A percentile compares a stretch with the other conserved stretches of the same genome.
These are phyloP conservation scores for Mobula birostris DNA, from an alignment of 2,113 vertebrate species.

Conservation along the genomic window DNA sequence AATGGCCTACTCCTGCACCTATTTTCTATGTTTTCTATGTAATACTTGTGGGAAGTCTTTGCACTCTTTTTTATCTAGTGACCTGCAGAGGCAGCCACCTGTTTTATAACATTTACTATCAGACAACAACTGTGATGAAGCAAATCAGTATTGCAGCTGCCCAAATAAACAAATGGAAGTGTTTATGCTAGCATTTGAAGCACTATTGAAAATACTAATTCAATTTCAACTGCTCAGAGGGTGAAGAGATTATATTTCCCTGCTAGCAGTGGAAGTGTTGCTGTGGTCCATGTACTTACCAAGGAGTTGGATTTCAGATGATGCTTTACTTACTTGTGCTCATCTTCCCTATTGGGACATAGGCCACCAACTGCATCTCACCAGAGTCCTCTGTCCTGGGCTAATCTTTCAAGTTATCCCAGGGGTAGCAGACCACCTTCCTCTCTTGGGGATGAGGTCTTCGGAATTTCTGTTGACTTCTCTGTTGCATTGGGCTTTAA, in stretches of 20 bases:
- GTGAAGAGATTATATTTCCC: background rate
- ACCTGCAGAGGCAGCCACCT: background rate
- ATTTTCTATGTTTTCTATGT: too few relatives aligned
- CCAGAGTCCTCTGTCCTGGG: too few relatives aligned
- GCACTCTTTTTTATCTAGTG: background rate
- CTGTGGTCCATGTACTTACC: background rate
- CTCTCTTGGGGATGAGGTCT: too few relatives aligned
- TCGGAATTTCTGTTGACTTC: too few relatives aligned
- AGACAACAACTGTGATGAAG: background rate
- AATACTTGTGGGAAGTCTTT: too few relatives aligned
- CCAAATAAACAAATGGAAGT: background rate
- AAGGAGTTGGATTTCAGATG: background rate
- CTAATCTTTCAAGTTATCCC: too few relatives aligned
- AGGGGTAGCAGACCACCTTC: too few relatives aligned
- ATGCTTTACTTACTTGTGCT: too few relatives aligned
- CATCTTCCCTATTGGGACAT: too few relatives aligned
- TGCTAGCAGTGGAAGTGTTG: background rate
- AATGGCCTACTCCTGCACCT: too few relatives aligned
- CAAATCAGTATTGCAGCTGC: background rate
- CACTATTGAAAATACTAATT: background rate
- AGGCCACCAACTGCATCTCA: too few relatives aligned
- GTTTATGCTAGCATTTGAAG: background rate
- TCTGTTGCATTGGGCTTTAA: too few relatives aligned
- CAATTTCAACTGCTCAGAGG: background rate
- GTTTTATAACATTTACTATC: background rate